Base-by-base conservation (phyloP, 2,797 vertebrate genomes). In the Pangasius mekongensis region DNA sequence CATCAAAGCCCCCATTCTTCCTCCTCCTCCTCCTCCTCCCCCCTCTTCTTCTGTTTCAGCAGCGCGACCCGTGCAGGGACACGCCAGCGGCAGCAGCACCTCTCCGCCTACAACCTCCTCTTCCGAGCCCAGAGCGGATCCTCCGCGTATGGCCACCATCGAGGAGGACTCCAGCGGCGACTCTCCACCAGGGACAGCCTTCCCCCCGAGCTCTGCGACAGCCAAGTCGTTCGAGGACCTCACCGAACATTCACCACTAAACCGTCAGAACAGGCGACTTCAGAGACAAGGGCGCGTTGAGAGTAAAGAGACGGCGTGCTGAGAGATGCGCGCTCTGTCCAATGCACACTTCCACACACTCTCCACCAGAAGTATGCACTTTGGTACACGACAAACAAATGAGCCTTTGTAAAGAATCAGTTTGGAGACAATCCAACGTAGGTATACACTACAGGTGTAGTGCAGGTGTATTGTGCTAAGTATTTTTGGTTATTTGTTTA, bases 271-370 rank as follows among this genome's bases (percentile, higher is more conserved):
- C 88, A 96, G 96, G 64, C 97, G 96, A 89, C 95, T 99, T 13
- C 96, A 97, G 94, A 97, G 98, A 78, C 99, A 99, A 95, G 96
- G 94, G 0, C 94, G 97, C 9, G 93, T 99, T 84, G 97, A 98
- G 94, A 97, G 97, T 94, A 99, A 99, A 91, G 99, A 99, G 92
- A 99, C 98, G 0, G 97, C 98, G 91, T 99, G 98, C 95, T 99
- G 96, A 96, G 86, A 76, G 14, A 74, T 60, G 52, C 78, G 47
- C 71, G 0, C 27, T 36, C 30, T 3, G 80, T 11, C 80, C 56
- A n/a, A 20, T 62, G 18, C 80, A 73, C 60, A 69, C 36, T 47
- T 64, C 64, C 87, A 88, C 64, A 64, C 54, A 3, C 83, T 39
- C 86, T 77, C 82, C 13, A 20, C 52, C 13, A 14, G 52, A 58